These are phyloP conservation scores for Pseudachorutes palmiensis DNA, from an alignment of 1,140 invertebrate genomes.

Conservation along the genomic window DNA sequence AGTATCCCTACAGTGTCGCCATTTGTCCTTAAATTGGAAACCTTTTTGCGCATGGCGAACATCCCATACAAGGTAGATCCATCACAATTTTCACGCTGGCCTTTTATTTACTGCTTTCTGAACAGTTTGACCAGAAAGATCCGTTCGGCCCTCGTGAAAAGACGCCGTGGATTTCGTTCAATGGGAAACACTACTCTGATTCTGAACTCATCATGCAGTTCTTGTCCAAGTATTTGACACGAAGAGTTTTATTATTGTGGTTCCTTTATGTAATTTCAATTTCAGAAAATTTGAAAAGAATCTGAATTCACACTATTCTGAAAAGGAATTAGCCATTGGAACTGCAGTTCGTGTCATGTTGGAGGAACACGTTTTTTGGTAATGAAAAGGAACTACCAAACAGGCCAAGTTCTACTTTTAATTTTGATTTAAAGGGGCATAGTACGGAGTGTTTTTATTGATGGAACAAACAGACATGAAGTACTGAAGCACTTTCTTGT, in stretches of 20 bases:
- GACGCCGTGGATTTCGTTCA: constrained; percentile 45
- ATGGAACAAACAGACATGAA: not conserved
- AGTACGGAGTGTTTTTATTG: not conserved
- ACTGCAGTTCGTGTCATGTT: constrained; percentile 30
- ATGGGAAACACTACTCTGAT: constrained; percentile 43
- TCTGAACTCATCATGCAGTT: constrained; percentile 39
- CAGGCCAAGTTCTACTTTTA: constrained; percentile 2
- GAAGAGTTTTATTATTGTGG: not conserved
- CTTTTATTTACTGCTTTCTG: not conserved
- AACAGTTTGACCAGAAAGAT: constrained; percentile 27
- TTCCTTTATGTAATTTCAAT: not conserved
- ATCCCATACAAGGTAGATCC: constrained; percentile 34
- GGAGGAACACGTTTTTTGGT: constrained; percentile 36
- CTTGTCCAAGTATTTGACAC: constrained; percentile 24
- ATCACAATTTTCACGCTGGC: too few species aligned
- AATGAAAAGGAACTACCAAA: constrained; percentile 15
- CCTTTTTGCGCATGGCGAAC: constrained; percentile 34
- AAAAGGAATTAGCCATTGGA: constrained; percentile 26
- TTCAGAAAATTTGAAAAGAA: constrained; percentile 26
- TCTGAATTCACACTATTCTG: constrained; percentile 2
- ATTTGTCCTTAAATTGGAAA: constrained; percentile 33
- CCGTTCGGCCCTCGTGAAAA: constrained; percentile 35
- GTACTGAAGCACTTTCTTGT: not conserved
- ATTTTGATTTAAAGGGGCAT: not conserved
- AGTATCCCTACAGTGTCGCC: not conserved